A percentile compares a stretch with the other conserved stretches of the same genome.
Conservation (phyloP, 2,888 invertebrate genomes). For the Diplolepis rosae region DNA sequence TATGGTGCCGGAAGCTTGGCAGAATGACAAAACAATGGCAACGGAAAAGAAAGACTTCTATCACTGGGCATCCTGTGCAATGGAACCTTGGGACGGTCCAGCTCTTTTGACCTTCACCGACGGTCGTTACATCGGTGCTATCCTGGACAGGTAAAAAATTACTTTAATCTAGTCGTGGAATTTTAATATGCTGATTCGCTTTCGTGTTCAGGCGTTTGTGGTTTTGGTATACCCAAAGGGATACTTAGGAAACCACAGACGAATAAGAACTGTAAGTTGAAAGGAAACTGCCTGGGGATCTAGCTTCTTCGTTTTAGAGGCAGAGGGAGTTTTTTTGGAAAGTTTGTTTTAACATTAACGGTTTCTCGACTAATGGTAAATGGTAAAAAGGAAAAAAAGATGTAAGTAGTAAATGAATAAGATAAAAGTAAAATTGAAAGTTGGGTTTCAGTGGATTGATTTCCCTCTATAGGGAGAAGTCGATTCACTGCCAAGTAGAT, state of each 20-base stretch:
- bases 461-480: constrained; percentile 4
- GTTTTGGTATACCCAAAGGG: constrained; percentile 31
- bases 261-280: constrained; percentile 1
- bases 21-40: constrained; percentile 94
- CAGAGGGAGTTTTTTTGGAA: background rate
- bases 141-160: constrained; percentile 78
- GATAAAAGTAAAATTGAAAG: background rate
- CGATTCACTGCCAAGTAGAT: background rate
- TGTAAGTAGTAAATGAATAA: background rate
- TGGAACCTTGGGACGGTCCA: constrained; percentile 99
- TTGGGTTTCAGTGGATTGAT: constrained; percentile 2
- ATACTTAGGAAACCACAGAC: constrained; percentile 32
- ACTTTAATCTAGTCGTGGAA: constrained; percentile 27
- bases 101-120: constrained; percentile 98
- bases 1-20: constrained; percentile 99
- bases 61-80: constrained; percentile 96
- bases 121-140: constrained; percentile 95
- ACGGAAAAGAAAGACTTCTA: constrained; percentile 96
- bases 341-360: background rate
- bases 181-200: constrained; percentile 50
- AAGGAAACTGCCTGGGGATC: background rate
- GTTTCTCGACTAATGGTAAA: no score
- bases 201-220: constrained; percentile 41
- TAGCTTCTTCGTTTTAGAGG: background rate
- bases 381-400: background rate